Evolutionary conservation across 2,888 invertebrate genomes (phyloP), one percentile per base, ranked within the genome.

Genomic region (Eumerus sabulonum): DNA sequence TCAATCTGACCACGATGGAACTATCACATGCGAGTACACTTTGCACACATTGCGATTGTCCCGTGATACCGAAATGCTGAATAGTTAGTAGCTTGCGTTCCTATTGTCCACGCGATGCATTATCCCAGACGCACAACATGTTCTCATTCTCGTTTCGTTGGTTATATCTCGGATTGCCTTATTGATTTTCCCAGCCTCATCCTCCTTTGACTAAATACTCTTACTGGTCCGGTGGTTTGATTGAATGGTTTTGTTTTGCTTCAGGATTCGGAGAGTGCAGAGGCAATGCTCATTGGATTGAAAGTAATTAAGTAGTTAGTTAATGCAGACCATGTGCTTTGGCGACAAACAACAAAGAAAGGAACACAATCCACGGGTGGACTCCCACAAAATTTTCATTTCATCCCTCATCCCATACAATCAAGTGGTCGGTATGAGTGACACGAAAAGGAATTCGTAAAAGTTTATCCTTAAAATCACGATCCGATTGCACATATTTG

Each of bases 151-250:
- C 16, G 70, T 51, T 54, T 59, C 48, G 35, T 47, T 62, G 27
- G 57, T 53, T 68, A 50, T 79, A 74, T 79, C n/a, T n/a, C 68
- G 64, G 47, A 64, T 73, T 70, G 19, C 63, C 36, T 64, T 79
- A 79, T 79, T 79, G 79, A 79, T 79, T 79, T 79, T 79, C 19
- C 79, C 68, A 70, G 27, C 60, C 64, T 59, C 79, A 79, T 79
- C 64, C 7, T 27, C 7, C 27, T 2, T 27, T n/a, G n/a, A n/a
- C n/a, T n/a, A n/a, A n/a, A n/a, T 7, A 27, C 27, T 27, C 3
- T 7, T 27, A 27, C 27, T 27, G 27, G 45, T 79, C 27, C 53
- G 62, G 27, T 53, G 63, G 17, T 13, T 27, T 45, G 64, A 36
- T 27, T 50, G n/a, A n/a, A n/a, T 44, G 35, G 19, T 38, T 44